Evolutionary conservation across 1,140 invertebrate genomes (phyloP).

Genomic region (Megalonaias nervosa): DNA sequence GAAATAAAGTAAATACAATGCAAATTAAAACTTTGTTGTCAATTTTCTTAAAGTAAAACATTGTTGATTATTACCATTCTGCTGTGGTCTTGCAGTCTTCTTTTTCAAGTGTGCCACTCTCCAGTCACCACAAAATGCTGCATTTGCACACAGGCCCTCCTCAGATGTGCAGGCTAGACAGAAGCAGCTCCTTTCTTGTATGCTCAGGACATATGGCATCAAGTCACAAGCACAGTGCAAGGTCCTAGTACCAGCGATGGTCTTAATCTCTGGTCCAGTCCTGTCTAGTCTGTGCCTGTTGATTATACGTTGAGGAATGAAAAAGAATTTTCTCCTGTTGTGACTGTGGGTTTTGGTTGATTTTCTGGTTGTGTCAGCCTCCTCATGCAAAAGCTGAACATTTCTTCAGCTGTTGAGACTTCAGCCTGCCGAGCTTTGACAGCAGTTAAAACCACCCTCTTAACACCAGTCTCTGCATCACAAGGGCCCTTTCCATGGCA

Average conservation of each 20-base stretch:
- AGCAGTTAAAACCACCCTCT: conserved; percentile 11
- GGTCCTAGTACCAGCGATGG: not conserved
- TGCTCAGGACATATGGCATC: conserved; percentile 15
- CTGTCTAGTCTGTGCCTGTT: conserved; percentile 16
- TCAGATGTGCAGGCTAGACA: conserved; percentile 23
- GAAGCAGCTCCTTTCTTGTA: conserved; percentile 26
- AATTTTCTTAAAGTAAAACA: no score
- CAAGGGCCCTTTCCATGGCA: conserved; percentile 48
- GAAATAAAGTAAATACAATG: no score
- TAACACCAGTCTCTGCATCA: conserved; percentile 42
- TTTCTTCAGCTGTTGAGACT: conserved; percentile 18
- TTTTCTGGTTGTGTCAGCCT: conserved; percentile 8
- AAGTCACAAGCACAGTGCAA: conserved; percentile 20
- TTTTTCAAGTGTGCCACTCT: not conserved
- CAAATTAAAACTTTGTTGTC: no score
- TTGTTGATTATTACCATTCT: not conserved
- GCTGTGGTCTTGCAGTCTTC: not conserved
- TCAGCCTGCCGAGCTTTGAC: conserved; percentile 18
- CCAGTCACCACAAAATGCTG: not conserved
- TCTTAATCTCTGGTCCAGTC: conserved; percentile 2
- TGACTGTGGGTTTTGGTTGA: conserved; percentile 1
- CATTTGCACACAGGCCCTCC: not conserved
- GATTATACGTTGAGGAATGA: conserved; percentile 10
- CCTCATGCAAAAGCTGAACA: conserved; percentile 18
- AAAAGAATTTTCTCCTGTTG: conserved; percentile 21